Percentiles rank a stretch among this genome's conserved stretches.
These are phyloP conservation scores for Hydrozoanthus gracilis DNA, from an alignment of 92 coral and sea anemone species.

Conservation along the genomic window DNA sequence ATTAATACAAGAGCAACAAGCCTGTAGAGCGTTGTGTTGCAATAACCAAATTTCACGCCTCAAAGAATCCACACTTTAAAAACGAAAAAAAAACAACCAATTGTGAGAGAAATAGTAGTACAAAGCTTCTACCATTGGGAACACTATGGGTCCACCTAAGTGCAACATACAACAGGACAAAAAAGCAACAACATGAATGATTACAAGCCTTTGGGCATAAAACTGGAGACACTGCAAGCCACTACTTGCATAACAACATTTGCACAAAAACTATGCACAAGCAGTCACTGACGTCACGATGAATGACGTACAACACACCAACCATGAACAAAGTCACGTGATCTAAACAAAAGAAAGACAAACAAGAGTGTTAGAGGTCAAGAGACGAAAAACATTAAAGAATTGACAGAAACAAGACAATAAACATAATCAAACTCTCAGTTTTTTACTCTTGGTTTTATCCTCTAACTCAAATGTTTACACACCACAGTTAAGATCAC, in stretches of 20 bases:
- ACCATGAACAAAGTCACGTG: conserved; percentile 87
- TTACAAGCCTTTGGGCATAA: conserved; percentile 45
- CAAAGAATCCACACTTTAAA: background rate
- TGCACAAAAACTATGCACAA: conserved; percentile 52
- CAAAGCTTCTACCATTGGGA: background rate
- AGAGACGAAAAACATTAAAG: conserved; percentile 5
- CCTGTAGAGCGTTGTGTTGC: background rate
- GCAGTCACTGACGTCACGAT: conserved; percentile 55
- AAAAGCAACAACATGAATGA: conserved; percentile 41
- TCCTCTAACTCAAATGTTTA: background rate
- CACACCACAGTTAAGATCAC: background rate
- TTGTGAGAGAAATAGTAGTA: too few relatives aligned
- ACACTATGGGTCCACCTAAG: background rate
- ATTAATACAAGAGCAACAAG: too few relatives aligned
- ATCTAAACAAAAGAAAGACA: conserved; percentile 90
- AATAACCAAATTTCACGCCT: background rate
- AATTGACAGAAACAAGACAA: conserved; percentile 1
- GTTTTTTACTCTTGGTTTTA: background rate
- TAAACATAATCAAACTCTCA: background rate
- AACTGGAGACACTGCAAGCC: conserved; percentile 44
- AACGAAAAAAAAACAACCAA: background rate
- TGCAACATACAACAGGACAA: conserved; percentile 29
- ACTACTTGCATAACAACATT: conserved; percentile 45
- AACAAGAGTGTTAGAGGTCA: conserved; percentile 58
- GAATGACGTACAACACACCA: conserved; percentile 53